phyloP scores from a whole-genome alignment of 2,797 vertebrate genomes.

The Falco rusticolus region DNA sequence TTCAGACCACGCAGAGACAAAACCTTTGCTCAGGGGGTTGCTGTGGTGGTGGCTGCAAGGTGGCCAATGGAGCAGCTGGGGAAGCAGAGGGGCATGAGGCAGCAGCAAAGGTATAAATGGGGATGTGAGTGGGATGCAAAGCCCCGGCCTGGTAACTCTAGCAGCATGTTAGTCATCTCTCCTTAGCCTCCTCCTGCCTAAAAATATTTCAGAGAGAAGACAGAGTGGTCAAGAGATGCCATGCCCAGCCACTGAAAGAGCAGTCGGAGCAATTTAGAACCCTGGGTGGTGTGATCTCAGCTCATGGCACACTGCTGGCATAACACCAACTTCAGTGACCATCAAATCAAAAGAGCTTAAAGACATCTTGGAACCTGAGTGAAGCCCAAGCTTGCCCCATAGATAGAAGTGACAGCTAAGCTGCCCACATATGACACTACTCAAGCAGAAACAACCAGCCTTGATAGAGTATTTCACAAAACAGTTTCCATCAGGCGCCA shows the following conservation, averaged over 20 bases:
- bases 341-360: rapidly evolving
- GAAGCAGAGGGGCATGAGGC: rapidly evolving
- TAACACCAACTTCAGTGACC: background rate
- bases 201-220: background rate
- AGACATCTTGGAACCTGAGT: background rate
- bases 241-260: background rate
- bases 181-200: background rate
- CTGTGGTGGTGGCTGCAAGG: background rate
- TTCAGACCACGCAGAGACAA: background rate
- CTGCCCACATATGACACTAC: background rate
- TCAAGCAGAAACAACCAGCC: background rate
- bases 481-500: background rate
- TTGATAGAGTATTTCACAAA: background rate
- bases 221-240: background rate
- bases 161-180: background rate
- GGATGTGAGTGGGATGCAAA: background rate
- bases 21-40: background rate
- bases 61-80: background rate
- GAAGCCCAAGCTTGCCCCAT: background rate
- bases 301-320: background rate
- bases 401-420: background rate
- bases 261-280: background rate
- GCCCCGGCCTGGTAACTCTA: rapidly evolving
- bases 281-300: background rate
- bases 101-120: background rate